Conservation (phyloP, 2,888 invertebrate species). For the Cheilosia soror region DNA sequence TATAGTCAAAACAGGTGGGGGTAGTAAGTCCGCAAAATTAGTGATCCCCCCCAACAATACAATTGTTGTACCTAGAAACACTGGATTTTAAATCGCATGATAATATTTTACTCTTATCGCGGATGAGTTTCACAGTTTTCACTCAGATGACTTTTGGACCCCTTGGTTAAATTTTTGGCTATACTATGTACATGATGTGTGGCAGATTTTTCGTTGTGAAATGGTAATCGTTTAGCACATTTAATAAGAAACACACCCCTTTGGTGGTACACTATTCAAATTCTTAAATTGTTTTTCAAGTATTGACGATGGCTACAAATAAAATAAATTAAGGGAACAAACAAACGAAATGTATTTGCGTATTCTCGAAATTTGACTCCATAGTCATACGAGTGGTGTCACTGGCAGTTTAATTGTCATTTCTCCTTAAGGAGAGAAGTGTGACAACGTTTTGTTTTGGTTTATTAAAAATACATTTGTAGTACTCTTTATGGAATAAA, state of each 20-base stretch:
- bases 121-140: neutral
- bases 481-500: too few relatives aligned
- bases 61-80: neutral
- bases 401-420: neutral
- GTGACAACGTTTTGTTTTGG: too few relatives aligned
- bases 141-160: neutral
- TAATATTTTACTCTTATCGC: neutral
- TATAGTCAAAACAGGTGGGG: too few relatives aligned
- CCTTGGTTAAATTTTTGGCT: neutral
- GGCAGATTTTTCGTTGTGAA: neutral
- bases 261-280: neutral
- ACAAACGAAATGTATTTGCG: neutral
- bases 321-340: neutral
- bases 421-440: neutral
- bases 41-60: neutral
- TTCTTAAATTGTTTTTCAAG: neutral
- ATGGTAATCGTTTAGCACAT: neutral
- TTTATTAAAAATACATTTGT: too few relatives aligned
- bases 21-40: neutral
- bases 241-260: neutral
- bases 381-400: neutral
- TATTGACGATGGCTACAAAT: neutral
- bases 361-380: neutral
- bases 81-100: neutral
- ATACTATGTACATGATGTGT: neutral